A percentile compares a stretch with the other conserved stretches of the same genome.
Conservation (phyloP, 92 coral and sea anemone genomes). For the Porites lobata region DNA sequence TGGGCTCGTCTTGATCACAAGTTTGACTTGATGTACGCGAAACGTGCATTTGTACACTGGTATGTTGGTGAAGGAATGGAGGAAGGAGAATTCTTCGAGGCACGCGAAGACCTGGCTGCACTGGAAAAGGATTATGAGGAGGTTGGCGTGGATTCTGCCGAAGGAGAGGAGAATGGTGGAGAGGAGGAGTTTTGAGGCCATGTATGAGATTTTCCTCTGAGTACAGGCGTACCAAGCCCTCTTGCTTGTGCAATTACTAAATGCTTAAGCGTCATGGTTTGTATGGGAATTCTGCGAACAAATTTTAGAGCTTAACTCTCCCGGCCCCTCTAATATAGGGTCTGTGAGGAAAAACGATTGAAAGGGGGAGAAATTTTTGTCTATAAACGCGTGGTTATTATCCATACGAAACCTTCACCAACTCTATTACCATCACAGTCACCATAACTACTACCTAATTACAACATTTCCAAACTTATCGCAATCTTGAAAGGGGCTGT, state of each 20-base stretch:
- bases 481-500: too few species aligned
- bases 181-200: slow-evolving; percentile 49
- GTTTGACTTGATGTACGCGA: slow-evolving; percentile 70
- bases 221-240: too few species aligned
- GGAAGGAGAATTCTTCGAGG: slow-evolving; percentile 86
- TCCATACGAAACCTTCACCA: too few species aligned
- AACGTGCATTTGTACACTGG: slow-evolving; percentile 85
- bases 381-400: too few species aligned
- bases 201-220: neutral
- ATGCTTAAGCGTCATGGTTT: neutral
- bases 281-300: neutral
- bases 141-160: slow-evolving; percentile 73
- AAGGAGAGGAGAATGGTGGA: slow-evolving; percentile 58
- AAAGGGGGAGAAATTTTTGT: too few species aligned
- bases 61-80: slow-evolving; percentile 89
- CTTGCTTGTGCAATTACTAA: neutral
- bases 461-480: too few species aligned
- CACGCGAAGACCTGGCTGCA: slow-evolving; percentile 83
- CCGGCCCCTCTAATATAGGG: too few species aligned
- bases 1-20: slow-evolving; percentile 83
- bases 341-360: too few species aligned
- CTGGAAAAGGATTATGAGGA: slow-evolving; percentile 86
- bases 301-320: neutral
- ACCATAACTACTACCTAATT: too few species aligned
- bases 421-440: too few species aligned